These are phyloP conservation scores for Brenthis hecate DNA, from an alignment of 2,888 invertebrate species.

Conservation along the genomic window DNA sequence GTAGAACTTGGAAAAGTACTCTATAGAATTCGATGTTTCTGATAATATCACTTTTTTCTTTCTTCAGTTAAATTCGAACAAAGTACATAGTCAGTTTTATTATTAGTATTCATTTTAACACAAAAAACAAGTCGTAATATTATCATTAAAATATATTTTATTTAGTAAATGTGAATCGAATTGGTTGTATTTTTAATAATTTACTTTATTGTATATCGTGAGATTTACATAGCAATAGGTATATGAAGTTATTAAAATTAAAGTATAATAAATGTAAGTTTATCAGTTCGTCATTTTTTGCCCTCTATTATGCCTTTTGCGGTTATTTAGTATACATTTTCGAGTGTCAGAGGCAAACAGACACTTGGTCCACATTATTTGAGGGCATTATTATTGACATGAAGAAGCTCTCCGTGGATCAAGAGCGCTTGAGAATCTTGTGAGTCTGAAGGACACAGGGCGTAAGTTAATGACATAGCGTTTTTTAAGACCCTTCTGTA, in stretches of 20 bases:
- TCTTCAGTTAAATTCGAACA: too few relatives aligned
- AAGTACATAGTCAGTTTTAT: too few relatives aligned
- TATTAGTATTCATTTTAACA: too few relatives aligned
- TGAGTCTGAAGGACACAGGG: conserved; percentile 38
- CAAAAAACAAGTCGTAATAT: too few relatives aligned
- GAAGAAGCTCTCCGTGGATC: conserved; percentile 43
- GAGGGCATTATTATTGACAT: conserved; percentile 47
- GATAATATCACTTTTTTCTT: too few relatives aligned
- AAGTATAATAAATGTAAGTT: not conserved
- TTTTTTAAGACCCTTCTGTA: conserved; percentile 39
- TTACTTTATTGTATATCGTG: too few relatives aligned
- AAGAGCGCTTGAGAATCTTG: conserved; percentile 38
- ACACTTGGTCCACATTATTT: conserved; percentile 39
- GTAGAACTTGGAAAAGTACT: too few relatives aligned
- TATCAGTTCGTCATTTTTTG: not conserved
- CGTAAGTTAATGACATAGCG: conserved; percentile 42
- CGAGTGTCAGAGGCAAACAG: conserved; percentile 37
- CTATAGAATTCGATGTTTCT: too few relatives aligned
- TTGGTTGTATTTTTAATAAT: too few relatives aligned
- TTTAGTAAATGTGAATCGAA: too few relatives aligned
- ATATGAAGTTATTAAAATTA: not conserved
- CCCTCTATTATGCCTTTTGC: conserved; percentile 1
- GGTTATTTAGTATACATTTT: conserved; percentile 22
- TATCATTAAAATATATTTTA: too few relatives aligned
- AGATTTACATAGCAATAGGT: too few relatives aligned